A percentile compares a stretch with the other conserved stretches of the same genome.
These are phyloP conservation scores for Pterobdella sp. DNA, from an alignment of 2,888 invertebrate species.

Conservation along the genomic window DNA sequence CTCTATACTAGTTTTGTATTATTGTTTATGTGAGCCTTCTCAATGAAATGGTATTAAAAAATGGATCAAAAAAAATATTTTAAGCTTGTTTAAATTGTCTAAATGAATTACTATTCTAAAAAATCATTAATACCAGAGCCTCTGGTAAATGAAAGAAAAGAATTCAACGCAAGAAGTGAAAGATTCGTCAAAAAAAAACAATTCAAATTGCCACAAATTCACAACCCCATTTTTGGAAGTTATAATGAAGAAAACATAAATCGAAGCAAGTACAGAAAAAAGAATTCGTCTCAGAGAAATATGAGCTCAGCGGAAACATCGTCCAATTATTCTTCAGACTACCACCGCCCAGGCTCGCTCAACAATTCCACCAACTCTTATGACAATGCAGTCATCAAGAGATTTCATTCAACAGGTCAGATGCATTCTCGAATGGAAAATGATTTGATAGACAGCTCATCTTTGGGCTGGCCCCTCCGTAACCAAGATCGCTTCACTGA, in stretches of 20 bases:
- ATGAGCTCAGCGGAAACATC: not conserved
- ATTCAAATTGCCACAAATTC: not conserved
- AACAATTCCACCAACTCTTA: not conserved
- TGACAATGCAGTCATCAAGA: not conserved
- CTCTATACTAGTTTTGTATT: not conserved
- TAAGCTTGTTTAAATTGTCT: not conserved
- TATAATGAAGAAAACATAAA: not conserved
- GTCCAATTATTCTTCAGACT: not conserved
- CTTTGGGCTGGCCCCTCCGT: not conserved
- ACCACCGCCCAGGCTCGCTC: not conserved
- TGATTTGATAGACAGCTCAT: not conserved
- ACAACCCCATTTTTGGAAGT: not conserved
- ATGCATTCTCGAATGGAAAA: not conserved
- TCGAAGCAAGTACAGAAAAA: not conserved
- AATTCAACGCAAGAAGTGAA: not conserved
- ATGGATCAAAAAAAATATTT: not conserved
- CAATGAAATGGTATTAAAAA: too few relatives aligned
- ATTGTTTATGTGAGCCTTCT: not conserved
- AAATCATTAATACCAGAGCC: not conserved
- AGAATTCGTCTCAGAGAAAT: not conserved
- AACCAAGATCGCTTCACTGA: slow-evolving; percentile 1
- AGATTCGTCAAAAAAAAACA: not conserved
- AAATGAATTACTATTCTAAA: not conserved
- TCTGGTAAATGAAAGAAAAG: not conserved
- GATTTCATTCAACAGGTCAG: not conserved